These are phyloP conservation scores for Clepsis dumicolana DNA, from an alignment of 2,888 invertebrate species.

Conservation along the genomic window DNA sequence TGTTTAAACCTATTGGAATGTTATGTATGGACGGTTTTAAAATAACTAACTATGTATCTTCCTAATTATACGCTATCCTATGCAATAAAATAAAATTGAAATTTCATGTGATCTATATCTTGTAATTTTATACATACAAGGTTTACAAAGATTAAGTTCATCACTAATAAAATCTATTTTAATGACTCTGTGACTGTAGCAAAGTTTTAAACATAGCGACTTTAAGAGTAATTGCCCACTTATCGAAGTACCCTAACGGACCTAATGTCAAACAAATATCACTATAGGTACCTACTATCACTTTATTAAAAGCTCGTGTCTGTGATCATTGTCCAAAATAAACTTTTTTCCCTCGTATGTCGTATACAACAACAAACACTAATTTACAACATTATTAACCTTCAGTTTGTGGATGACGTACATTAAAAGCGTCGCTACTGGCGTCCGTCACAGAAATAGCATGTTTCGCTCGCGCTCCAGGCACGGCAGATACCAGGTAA, in stretches of 20 bases:
- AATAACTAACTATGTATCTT: conserved; percentile 19
- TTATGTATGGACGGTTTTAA: conserved; percentile 69
- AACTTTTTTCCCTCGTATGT: background rate
- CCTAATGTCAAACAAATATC: too few species aligned
- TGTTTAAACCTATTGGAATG: conserved; percentile 65
- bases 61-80: background rate
- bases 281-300: too few species aligned
- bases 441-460: conserved; percentile 37
- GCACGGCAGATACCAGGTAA: conserved; percentile 4
- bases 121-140: too few species aligned
- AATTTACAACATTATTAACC: conserved; percentile 25
- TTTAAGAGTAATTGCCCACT: too few species aligned
- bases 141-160: background rate
- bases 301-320: background rate
- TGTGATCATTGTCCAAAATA: background rate
- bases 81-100: background rate
- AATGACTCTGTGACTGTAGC: too few species aligned
- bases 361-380: background rate
- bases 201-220: too few species aligned
- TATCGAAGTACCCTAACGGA: too few species aligned
- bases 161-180: too few species aligned
- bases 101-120: background rate
- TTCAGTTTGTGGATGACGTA: conserved; percentile 24
- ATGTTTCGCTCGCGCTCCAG: conserved; percentile 5
- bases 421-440: conserved; percentile 26